phyloP scores from a whole-genome alignment of 2,888 invertebrate genomes.

The Drosophila kanekoi region DNA sequence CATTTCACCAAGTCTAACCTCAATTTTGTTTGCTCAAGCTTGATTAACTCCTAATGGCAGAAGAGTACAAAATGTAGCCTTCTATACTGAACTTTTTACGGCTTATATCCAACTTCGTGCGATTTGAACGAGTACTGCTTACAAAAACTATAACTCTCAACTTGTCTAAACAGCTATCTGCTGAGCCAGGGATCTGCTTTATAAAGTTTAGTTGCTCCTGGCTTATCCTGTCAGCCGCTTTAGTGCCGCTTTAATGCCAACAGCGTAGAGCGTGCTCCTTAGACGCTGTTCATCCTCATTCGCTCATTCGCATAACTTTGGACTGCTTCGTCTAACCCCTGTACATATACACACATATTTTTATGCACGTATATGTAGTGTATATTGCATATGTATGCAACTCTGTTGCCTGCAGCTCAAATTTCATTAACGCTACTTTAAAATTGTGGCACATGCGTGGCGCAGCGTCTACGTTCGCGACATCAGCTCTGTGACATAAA shows the following conservation, averaged over 20 bases:
- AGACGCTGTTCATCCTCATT: slow-evolving; percentile 8
- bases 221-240: slow-evolving; percentile 53
- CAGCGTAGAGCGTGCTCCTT: background rate
- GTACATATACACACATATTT: background rate
- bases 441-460: slow-evolving; percentile 74
- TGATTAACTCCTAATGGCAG: slow-evolving; percentile 23
- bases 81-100: slow-evolving; percentile 2
- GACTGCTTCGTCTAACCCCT: background rate
- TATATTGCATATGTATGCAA: slow-evolving; percentile 1
- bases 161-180: slow-evolving; percentile 50
- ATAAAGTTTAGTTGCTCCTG: slow-evolving; percentile 51
- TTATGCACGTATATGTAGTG: background rate
- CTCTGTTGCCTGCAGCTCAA: slow-evolving; percentile 49
- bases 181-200: slow-evolving; percentile 49
- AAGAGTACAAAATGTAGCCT: slow-evolving; percentile 1
- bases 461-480: slow-evolving; percentile 30
- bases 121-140: slow-evolving; percentile 39
- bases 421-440: slow-evolving; percentile 77
- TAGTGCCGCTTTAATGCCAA: slow-evolving; percentile 35
- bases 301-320: slow-evolving; percentile 19
- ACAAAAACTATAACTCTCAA: slow-evolving; percentile 46
- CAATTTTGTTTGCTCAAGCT: background rate
- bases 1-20: background rate
- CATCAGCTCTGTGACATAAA: slow-evolving; percentile 66
- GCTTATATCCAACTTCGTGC: slow-evolving; percentile 41